phyloP scores from a whole-genome alignment of 2,113 vertebrate species.

The Cyanoderma ruficeps region DNA sequence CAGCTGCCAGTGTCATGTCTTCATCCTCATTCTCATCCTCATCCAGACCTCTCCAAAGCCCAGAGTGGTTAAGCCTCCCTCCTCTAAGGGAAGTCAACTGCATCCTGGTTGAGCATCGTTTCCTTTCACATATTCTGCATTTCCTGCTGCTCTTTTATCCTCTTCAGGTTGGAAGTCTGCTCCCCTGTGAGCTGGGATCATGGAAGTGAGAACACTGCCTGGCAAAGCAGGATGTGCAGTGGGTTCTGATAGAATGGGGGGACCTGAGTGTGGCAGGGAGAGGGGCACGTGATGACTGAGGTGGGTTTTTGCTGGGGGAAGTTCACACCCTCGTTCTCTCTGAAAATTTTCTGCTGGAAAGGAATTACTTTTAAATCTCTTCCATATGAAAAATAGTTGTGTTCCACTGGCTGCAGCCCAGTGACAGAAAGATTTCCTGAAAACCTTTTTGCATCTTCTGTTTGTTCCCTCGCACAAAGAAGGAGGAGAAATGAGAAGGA shows the following conservation, averaged over 20 bases:
- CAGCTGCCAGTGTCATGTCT: neutral
- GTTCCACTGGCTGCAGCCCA: neutral
- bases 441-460: neutral
- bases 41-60: neutral
- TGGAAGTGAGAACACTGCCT: neutral
- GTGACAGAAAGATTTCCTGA: neutral
- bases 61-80: neutral
- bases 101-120: neutral
- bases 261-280: neutral
- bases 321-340: neutral
- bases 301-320: neutral
- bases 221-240: neutral
- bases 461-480: neutral
- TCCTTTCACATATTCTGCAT: neutral
- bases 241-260: neutral
- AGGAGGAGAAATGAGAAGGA: neutral
- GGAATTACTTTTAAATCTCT: neutral
- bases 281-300: fast-evolving
- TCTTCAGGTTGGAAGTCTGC: neutral
- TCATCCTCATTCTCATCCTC: neutral
- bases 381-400: neutral
- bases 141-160: slow-evolving; percentile 21
- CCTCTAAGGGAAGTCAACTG: neutral
- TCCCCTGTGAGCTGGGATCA: neutral
- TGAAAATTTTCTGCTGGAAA: neutral